A percentile compares a stretch with the other conserved stretches of the same genome.
Evolutionary conservation across 2,888 invertebrate genomes (phyloP).

Genomic region (Quadriops clusia): DNA sequence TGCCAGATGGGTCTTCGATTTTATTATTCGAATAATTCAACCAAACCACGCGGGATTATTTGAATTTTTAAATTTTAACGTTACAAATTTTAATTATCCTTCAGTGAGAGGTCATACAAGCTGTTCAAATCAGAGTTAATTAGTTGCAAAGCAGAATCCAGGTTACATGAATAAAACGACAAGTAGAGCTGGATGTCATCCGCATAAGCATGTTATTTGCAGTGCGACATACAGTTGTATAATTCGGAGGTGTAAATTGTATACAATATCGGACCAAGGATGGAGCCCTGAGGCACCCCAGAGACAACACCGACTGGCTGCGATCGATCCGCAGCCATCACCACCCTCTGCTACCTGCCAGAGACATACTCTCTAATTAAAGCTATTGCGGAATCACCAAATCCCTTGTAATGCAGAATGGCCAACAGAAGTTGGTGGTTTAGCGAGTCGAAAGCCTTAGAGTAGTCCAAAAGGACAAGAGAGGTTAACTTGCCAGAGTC

Average conservation of each 20-base stretch:
- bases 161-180: slow-evolving; percentile 3
- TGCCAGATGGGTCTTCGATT: no score
- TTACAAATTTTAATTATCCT: no score
- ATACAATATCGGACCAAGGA: no score
- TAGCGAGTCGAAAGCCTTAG: slow-evolving; percentile 6
- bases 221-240: not conserved
- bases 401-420: slow-evolving; percentile 1
- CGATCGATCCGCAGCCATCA: no score
- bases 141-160: not conserved
- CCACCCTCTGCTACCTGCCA: no score
- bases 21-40: no score
- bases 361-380: not conserved
- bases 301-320: no score
- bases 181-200: slow-evolving; percentile 1
- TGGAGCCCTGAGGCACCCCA: not conserved
- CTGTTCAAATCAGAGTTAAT: not conserved
- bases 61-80: no score
- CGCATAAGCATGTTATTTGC: no score
- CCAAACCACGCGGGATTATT: no score
- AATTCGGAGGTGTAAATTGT: not conserved
- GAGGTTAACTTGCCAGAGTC: slow-evolving; percentile 14
- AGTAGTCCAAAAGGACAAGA: slow-evolving; percentile 13
- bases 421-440: slow-evolving; percentile 3
- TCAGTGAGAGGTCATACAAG: no score
- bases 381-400: not conserved